Evolutionary conservation across 2,797 vertebrate genomes (phyloP).

Genomic region (Acanthis flammea): DNA sequence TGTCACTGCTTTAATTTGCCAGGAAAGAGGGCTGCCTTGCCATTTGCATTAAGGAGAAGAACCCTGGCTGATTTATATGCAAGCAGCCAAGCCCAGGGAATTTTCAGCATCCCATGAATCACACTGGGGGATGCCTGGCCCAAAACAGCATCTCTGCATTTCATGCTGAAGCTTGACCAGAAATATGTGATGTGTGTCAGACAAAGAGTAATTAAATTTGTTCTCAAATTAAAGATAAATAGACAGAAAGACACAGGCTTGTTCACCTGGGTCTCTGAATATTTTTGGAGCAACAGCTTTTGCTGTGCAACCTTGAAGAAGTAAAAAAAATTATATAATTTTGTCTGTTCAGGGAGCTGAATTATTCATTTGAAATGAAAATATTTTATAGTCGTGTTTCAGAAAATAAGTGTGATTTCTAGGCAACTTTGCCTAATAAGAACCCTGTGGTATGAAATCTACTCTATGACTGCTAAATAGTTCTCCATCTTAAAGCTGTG

Average conservation of each 20-base stretch:
- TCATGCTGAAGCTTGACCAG: neutral
- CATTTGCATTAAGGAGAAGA: slow-evolving; percentile 22
- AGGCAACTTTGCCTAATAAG: slow-evolving; percentile 51
- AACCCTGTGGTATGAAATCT: slow-evolving; percentile 35
- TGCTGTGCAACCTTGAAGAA: neutral
- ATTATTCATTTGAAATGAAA: slow-evolving; percentile 68
- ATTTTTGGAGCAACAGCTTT: neutral
- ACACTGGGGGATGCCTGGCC: neutral
- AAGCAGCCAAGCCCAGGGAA: neutral
- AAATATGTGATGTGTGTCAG: neutral
- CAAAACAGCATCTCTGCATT: slow-evolving; percentile 8
- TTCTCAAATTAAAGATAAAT: slow-evolving; percentile 7
- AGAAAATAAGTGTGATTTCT: slow-evolving; percentile 54
- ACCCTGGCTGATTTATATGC: slow-evolving; percentile 30
- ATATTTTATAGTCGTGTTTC: slow-evolving; percentile 58
- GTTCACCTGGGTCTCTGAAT: neutral
- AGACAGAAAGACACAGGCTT: neutral
- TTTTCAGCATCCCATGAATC: slow-evolving; percentile 25
- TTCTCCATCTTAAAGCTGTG: slow-evolving; percentile 27
- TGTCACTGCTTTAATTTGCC: slow-evolving; percentile 32
- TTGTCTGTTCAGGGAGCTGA: slow-evolving; percentile 34
- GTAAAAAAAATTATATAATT: slow-evolving; percentile 28
- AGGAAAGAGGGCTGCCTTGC: neutral
- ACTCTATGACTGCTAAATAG: slow-evolving; percentile 49
- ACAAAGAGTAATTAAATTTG: slow-evolving; percentile 20